phyloP scores from a whole-genome alignment of 2,797 vertebrate species.

The Enteromius treurensis region DNA sequence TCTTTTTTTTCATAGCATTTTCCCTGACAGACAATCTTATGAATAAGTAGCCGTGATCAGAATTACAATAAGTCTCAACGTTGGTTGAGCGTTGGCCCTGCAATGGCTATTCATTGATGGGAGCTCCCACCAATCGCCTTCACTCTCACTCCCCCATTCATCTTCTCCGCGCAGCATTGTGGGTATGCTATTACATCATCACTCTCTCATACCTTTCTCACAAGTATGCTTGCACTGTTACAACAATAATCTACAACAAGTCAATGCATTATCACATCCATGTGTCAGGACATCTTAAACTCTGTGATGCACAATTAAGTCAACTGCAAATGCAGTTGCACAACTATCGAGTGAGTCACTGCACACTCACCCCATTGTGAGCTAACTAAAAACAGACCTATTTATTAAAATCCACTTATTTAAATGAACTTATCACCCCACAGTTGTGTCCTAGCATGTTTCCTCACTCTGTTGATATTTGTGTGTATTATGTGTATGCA shows the following conservation, averaged over 20 bases:
- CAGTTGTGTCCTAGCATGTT: background rate
- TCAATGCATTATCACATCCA: background rate
- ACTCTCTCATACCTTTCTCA: constrained; percentile 22
- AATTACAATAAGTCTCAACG: constrained; percentile 70
- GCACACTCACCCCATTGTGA: background rate
- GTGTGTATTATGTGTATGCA: background rate
- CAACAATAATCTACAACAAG: constrained; percentile 18
- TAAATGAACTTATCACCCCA: background rate
- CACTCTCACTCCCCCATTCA: constrained; percentile 58
- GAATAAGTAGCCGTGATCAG: constrained; percentile 77
- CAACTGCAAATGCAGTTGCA: background rate
- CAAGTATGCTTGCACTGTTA: constrained; percentile 40
- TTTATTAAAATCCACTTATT: constrained; percentile 2
- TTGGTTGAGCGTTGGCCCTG: constrained; percentile 5
- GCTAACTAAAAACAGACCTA: background rate
- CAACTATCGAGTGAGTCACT: background rate
- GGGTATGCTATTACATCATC: constrained; percentile 61
- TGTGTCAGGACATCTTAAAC: background rate
- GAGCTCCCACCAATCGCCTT: constrained; percentile 56
- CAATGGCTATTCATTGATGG: constrained; percentile 53
- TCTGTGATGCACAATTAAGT: background rate
- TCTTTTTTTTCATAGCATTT: constrained; percentile 38
- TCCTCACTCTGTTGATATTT: background rate
- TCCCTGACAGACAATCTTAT: constrained; percentile 59
- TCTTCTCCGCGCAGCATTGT: constrained; percentile 52